phyloP scores from a whole-genome alignment of 2,113 vertebrate genomes.

The Salminus brasiliensis region DNA sequence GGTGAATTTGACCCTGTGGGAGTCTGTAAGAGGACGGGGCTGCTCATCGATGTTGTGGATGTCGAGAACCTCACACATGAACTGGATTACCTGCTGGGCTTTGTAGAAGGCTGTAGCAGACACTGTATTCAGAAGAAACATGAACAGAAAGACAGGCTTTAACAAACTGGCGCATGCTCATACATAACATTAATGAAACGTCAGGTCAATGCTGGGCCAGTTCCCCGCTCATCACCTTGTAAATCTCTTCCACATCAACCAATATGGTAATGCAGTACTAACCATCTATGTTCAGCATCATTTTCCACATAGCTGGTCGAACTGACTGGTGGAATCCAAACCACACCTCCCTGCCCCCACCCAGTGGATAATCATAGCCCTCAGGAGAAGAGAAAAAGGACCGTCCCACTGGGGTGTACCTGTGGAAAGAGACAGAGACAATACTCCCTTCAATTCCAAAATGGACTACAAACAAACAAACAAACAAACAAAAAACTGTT shows the following conservation, averaged over 20 bases:
- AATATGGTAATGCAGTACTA: slow-evolving; percentile 50
- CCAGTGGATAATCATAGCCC: slow-evolving; percentile 94
- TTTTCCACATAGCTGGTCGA: slow-evolving; percentile 98
- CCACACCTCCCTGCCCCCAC: slow-evolving; percentile 96
- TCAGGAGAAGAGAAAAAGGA: slow-evolving; percentile 98
- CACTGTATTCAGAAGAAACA: slow-evolving; percentile 72
- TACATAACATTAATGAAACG: not conserved
- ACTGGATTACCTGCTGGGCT: slow-evolving; percentile 97
- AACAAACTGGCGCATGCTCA: not conserved
- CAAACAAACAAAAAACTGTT: too few species aligned
- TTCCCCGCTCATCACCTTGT: not conserved
- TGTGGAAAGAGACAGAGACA: slow-evolving; percentile 56
- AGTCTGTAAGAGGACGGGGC: slow-evolving; percentile 93
- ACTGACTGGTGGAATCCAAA: slow-evolving; percentile 98
- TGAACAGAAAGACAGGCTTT: not conserved
- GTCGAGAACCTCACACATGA: slow-evolving; percentile 99
- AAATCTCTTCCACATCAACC: not conserved
- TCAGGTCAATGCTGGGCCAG: not conserved
- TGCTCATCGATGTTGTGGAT: slow-evolving; percentile 98
- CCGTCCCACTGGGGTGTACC: slow-evolving; percentile 95
- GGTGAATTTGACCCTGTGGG: slow-evolving; percentile 98
- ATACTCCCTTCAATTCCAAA: not conserved
- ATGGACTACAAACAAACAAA: not conserved
- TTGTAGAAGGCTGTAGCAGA: slow-evolving; percentile 98
- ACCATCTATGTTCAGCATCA: slow-evolving; percentile 99